These are phyloP conservation scores for Orthosia incerta DNA, from an alignment of 2,888 invertebrate genomes.

Conservation along the genomic window DNA sequence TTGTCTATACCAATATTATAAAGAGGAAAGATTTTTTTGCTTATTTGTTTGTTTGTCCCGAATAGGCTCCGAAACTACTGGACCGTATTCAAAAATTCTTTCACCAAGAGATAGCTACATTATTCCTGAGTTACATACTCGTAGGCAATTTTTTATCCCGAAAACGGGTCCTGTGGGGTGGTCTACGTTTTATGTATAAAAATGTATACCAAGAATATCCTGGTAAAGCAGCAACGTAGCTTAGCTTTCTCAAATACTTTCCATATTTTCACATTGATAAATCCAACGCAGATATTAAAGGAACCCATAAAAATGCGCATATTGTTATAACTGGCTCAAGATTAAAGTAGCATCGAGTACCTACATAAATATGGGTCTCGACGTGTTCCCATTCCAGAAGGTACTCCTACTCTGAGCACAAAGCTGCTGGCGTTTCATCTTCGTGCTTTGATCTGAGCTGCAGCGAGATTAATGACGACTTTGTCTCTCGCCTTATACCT, in stretches of 20 bases:
- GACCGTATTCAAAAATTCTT: no score
- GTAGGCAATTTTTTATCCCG: no score
- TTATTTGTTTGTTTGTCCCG: no score
- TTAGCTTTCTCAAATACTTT: background rate
- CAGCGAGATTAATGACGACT: conserved; percentile 65
- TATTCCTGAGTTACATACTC: no score
- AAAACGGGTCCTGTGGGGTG: no score
- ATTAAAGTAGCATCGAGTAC: conserved; percentile 40
- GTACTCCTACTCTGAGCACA: conserved; percentile 51
- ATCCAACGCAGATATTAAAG: conserved; percentile 18
- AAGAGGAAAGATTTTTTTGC: no score
- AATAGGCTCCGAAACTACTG: no score
- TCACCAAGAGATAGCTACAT: no score
- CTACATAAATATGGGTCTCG: conserved; percentile 50
- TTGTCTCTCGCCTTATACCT: conserved; percentile 46
- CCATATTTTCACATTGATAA: background rate
- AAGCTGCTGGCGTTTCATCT: conserved; percentile 68
- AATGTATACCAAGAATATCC: background rate
- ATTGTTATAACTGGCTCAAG: conserved; percentile 25
- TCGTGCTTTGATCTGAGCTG: conserved; percentile 67
- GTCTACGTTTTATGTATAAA: no score
- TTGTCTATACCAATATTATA: no score
- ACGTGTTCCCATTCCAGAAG: conserved; percentile 62
- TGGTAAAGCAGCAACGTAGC: background rate
- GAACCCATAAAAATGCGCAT: conserved; percentile 39